Percentiles rank a stretch among this genome's conserved stretches.
These are phyloP conservation scores for Chrysocyon brachyurus DNA, from an alignment of 2,797 vertebrate genomes.

Conservation along the genomic window DNA sequence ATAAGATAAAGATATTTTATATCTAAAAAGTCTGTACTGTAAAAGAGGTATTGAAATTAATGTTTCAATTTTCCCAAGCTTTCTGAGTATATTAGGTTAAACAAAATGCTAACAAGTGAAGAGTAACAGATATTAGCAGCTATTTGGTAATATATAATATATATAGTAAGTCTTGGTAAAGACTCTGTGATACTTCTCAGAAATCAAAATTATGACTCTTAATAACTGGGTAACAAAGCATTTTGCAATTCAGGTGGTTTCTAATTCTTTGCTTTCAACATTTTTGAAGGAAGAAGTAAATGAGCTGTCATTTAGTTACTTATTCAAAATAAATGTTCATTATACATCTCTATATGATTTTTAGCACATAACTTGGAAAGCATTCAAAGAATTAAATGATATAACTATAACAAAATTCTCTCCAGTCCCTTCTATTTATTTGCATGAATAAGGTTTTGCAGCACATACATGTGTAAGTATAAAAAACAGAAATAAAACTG, in stretches of 20 bases:
- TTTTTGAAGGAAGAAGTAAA: constrained; percentile 4
- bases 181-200: not conserved
- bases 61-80: not conserved
- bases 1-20: not conserved
- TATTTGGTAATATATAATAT: not conserved
- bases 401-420: not conserved
- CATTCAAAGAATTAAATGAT: not conserved
- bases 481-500: not conserved
- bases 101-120: not conserved
- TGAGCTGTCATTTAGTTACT: not conserved
- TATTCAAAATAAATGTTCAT: not conserved
- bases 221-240: not conserved
- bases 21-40: not conserved
- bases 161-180: not conserved
- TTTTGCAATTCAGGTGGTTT: not conserved
- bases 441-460: not conserved
- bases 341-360: not conserved
- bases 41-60: not conserved
- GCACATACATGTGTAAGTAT: not conserved
- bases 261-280: not conserved
- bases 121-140: not conserved
- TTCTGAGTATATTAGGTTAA: not conserved
- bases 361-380: not conserved
- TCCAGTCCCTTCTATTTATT: not conserved
- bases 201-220: not conserved